Base-by-base conservation (phyloP, 2,797 vertebrate genomes). In the Argyrosomus regius region DNA sequence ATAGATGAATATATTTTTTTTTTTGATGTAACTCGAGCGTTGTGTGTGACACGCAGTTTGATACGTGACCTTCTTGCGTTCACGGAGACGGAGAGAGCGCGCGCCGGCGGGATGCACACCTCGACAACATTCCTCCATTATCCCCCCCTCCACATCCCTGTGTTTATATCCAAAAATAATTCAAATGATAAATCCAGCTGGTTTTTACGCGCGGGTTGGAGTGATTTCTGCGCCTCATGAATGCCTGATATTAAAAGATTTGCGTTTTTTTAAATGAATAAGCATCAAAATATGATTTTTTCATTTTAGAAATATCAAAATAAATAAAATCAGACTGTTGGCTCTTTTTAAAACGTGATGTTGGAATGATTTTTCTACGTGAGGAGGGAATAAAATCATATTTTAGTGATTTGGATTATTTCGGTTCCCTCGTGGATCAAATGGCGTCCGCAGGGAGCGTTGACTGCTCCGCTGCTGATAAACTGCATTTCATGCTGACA, bases 121-220 rank as follows among this genome's bases (percentile, higher is more conserved):
- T 59, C 56, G 61, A 43, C 18, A 74, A 49, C 91, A 84, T 89
- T 89, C 86, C 85, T 88, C 77, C 87, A 84, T 87, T 49, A 72
- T 57, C 50, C 53, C 4, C 26, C 67, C 24, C 43, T 56, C 65
- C 12, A 2, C 35, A 9, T 58, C 35, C 28, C 20, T 9, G 16
- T 10, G 22, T 24, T n/a, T 58, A 12, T 6, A 14, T 3, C 24
- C 17, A 8, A 6, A 20, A 26, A 39, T 39, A 39, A 39, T 39
- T 39, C 2, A 39, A 39, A 39, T 39, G 35, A 39, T 9, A 39
- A 39, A 59, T 28, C 18, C 57, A 62, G 64, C 50, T 39, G 20
- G 8, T 39, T 39, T 9, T 39, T 9, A 39, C 35, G 35, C 35
- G 35, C 35, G 35, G 35, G 35, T 9, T 9, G 35, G 35, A 39